Conservation (phyloP, 2,113 vertebrate genomes). For the Pygoscelis antarcticus region DNA sequence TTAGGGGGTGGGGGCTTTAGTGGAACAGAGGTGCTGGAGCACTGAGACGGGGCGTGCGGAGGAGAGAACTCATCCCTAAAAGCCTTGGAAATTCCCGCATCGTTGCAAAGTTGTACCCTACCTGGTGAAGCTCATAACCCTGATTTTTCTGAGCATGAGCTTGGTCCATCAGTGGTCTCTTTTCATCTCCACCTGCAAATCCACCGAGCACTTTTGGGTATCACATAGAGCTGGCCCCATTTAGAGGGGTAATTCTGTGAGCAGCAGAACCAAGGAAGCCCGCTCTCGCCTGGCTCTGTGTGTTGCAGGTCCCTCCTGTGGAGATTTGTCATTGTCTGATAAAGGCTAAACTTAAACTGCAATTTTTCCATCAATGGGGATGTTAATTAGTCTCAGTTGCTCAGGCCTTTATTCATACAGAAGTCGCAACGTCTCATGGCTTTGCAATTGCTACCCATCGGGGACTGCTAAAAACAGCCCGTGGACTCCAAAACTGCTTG, state of each 20-base stretch:
- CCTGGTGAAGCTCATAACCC: not conserved
- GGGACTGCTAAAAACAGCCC: not conserved
- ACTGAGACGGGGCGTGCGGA: not conserved
- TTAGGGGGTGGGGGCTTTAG: not conserved
- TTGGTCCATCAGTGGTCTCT: not conserved
- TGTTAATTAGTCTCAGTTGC: not conserved
- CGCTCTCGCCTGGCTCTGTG: not conserved
- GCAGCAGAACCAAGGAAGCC: not conserved
- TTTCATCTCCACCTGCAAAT: not conserved
- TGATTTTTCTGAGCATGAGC: too few relatives aligned
- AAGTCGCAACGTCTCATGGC: not conserved
- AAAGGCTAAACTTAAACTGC: not conserved
- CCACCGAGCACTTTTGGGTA: not conserved
- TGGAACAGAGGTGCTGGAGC: not conserved
- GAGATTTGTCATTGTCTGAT: not conserved
- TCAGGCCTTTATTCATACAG: not conserved
- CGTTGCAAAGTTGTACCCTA: not conserved
- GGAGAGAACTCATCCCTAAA: not conserved
- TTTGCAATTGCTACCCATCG: rapidly evolving
- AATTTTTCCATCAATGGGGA: not conserved
- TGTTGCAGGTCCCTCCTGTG: rapidly evolving
- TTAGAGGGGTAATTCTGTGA: not conserved
- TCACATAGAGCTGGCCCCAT: not conserved
- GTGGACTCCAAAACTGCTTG: not conserved
- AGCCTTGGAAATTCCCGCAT: not conserved